phyloP scores from a whole-genome alignment of 2,113 vertebrate genomes.

The Percina caprodes region DNA sequence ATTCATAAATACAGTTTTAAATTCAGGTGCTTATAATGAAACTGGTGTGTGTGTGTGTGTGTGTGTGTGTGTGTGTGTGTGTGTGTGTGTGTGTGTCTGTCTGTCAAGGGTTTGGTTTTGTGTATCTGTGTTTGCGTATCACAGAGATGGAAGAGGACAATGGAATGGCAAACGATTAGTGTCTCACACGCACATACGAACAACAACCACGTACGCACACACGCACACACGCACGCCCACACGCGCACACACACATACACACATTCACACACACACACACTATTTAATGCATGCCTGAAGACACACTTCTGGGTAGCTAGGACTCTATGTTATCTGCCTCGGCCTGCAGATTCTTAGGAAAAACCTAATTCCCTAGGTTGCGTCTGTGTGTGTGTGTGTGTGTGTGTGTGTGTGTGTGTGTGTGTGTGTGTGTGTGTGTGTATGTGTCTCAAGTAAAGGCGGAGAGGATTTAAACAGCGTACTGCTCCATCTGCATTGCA shows the following conservation, averaged over 20 bases:
- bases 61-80: not conserved
- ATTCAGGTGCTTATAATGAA: conserved; percentile 21
- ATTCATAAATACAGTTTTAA: not conserved
- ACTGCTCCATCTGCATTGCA: conserved; percentile 70
- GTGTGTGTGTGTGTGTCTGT: not conserved
- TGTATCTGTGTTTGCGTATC: conserved; percentile 16
- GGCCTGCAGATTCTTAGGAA: conserved; percentile 67
- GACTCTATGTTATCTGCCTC: conserved; percentile 71
- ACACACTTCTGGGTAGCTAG: conserved; percentile 71
- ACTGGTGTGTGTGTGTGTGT: too few relatives aligned
- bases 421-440: conserved; percentile 14
- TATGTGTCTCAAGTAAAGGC: conserved; percentile 52
- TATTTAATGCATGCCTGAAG: conserved; percentile 72
- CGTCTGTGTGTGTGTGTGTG: conserved; percentile 16
- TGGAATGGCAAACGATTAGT: conserved; percentile 37
- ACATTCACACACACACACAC: conserved; percentile 27
- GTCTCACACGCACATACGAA: not conserved
- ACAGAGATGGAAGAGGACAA: conserved; percentile 55
- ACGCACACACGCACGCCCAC: not conserved
- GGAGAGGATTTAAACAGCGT: conserved; percentile 67
- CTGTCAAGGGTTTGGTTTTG: conserved; percentile 3
- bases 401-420: conserved; percentile 1
- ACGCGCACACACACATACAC: conserved; percentile 12
- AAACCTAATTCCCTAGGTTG: conserved; percentile 71
- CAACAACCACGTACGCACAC: conserved; percentile 4